Conservation (phyloP, 1,140 invertebrate genomes). For the Ceratina calcarata region DNA sequence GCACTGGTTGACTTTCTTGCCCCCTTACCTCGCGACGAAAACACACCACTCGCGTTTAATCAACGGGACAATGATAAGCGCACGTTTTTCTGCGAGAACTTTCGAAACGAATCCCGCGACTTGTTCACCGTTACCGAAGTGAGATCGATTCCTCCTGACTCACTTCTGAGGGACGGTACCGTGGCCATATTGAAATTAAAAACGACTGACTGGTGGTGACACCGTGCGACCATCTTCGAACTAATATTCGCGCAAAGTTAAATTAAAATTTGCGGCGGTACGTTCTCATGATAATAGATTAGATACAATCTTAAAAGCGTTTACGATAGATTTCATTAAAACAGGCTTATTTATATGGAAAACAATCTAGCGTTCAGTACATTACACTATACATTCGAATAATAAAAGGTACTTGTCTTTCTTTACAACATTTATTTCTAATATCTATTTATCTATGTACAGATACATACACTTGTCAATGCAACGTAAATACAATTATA, state of each 20-base stretch:
- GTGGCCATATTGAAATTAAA: constrained; percentile 58
- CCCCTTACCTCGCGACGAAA: not conserved
- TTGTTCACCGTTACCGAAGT: constrained; percentile 52
- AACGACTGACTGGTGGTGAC: not conserved
- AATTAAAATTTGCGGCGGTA: constrained; percentile 31
- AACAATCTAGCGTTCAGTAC: not conserved
- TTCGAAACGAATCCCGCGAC: constrained; percentile 40
- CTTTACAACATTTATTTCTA: constrained; percentile 69
- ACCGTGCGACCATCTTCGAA: not conserved
- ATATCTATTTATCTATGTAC: constrained; percentile 60
- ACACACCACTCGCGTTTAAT: constrained; percentile 23
- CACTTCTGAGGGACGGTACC: constrained; percentile 37
- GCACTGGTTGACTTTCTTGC: not conserved
- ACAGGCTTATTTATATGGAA: too few relatives aligned
- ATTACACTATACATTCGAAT: not conserved
- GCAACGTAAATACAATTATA: constrained; percentile 57
- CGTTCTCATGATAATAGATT: not conserved
- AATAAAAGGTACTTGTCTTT: constrained; percentile 5
- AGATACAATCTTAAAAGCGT: not conserved
- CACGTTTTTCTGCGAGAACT: constrained; percentile 31
- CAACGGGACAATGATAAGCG: constrained; percentile 1
- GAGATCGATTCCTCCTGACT: constrained; percentile 66
- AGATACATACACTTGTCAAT: constrained; percentile 60
- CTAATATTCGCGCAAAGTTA: not conserved
- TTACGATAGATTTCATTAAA: too few relatives aligned